These are phyloP conservation scores for Drosophila monieri DNA, from an alignment of 2,888 invertebrate genomes.

Conservation along the genomic window DNA sequence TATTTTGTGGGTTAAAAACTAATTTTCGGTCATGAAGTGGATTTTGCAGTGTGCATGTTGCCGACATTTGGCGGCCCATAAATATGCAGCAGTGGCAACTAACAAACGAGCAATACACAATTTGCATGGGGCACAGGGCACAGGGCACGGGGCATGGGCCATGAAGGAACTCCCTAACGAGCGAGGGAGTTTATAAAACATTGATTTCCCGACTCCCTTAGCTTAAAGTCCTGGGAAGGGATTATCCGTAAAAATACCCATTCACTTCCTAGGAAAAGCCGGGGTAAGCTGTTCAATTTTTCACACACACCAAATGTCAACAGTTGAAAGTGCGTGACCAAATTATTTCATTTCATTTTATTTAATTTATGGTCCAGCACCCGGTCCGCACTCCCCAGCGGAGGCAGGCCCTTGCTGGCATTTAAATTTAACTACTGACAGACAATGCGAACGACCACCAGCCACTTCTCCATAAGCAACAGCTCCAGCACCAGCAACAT, in stretches of 20 bases:
- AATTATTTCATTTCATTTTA: slow-evolving; percentile 66
- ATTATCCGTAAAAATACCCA: slow-evolving; percentile 42
- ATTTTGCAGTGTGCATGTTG: slow-evolving; percentile 57
- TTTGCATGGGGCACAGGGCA: slow-evolving; percentile 19
- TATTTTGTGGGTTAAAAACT: slow-evolving; percentile 80
- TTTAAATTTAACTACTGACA: slow-evolving; percentile 60
- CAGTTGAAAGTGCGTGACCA: slow-evolving; percentile 51
- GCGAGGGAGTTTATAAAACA: slow-evolving; percentile 23
- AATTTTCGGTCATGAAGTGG: slow-evolving; percentile 78
- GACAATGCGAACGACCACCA: slow-evolving; percentile 47
- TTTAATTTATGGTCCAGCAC: slow-evolving; percentile 53
- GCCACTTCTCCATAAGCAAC: slow-evolving; percentile 19
- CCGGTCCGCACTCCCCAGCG: background rate
- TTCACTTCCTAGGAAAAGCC: slow-evolving; percentile 13
- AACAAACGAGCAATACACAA: slow-evolving; percentile 17
- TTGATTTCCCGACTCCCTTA: slow-evolving; percentile 37
- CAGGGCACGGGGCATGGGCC: background rate
- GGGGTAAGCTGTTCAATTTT: slow-evolving; percentile 34
- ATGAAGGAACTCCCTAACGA: slow-evolving; percentile 29
- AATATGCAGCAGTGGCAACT: slow-evolving; percentile 59
- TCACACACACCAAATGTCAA: slow-evolving; percentile 36
- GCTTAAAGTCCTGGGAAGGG: slow-evolving; percentile 22
- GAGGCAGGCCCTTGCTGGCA: slow-evolving; percentile 38
- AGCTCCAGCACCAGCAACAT: slow-evolving; percentile 18
- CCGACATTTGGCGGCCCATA: slow-evolving; percentile 61